Evolutionary conservation across 1,140 invertebrate genomes (phyloP), one percentile per base, ranked within the genome.

Genomic region (Drosophila orena): DNA sequence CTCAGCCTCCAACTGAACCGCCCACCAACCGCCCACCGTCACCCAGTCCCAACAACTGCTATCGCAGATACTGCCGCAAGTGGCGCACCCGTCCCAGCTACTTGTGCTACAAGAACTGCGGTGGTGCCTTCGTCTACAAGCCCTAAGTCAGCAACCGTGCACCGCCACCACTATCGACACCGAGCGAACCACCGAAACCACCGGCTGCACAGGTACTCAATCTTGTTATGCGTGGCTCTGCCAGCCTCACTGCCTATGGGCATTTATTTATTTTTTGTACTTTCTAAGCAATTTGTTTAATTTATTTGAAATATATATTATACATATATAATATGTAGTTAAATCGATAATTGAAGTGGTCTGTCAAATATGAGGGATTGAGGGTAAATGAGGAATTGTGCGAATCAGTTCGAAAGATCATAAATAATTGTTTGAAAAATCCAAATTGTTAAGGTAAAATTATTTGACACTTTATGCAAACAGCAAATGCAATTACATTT

Each of bases 61-160:
- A 88, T 69, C 84, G 83, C 7, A 76, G 83, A 38, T 88, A 88
- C 44, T 88, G 83, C 37, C 79, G 84, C 58, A 88, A 76, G 52
- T 88, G 83, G 84, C 62, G 83, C 20, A 56, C 65, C 24, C 75
- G 83, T 11, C 83, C 83, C 62, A 88, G 71, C 74, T 88, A 89
- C 50, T 47, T 88, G 20, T 88, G 83, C 76, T 62, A 77, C 38
- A 77, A 89, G 56, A 76, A 83, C 62, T 88, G 83, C 43, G 76
- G 83, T 35, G 84, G 83, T 14, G 35, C 64, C 37, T 72, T 46
- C 24, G 52, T 59, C 62, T 76, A 89, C 66, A 65, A 50, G 38
- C 83, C 83, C 83, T 88, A 79, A 38, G 14, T 38, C 7, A 11
- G 2, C 6, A 0, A 43, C 2, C 1, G 12, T 14, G 7, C 8